Evolutionary conservation across 2,888 invertebrate genomes (phyloP), one percentile per base, ranked within the genome.

Genomic region (Eristalis arbustorum): DNA sequence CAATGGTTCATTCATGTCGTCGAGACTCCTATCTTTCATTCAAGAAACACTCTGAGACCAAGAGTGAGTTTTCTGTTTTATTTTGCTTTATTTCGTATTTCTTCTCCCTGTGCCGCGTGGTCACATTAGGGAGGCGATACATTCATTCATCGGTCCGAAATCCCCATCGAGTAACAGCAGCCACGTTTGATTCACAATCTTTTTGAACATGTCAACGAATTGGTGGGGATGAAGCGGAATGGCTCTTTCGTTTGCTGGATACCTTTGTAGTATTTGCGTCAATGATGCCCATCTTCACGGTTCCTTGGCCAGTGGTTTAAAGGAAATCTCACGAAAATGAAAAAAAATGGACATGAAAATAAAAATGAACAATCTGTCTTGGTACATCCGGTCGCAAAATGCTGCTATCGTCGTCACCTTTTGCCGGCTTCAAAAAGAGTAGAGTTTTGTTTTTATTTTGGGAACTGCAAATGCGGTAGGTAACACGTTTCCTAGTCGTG

Each of bases 351-450:
- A 42, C 18, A 49, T 31, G 3, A 69, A 68, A 66, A 57, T 14
- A 72, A 74, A 80, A 78, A 71, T 22, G 74, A 83, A 87, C 83
- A 91, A 91, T 91, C 92, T 91, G 92, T 92, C 92, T 91, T 91
- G 91, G 91, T 90, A 92, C 92, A 92, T 92, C 92, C 92, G 92
- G 92, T 92, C 91, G 92, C 91, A 91, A 91, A 78, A 83, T 75
- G 71, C 83, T 78, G 64, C 56, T 68, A 72, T 87, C 83, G 49
- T 62, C 37, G 62, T 69, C 78, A n/a, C 66, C 57, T 71, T 74
- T 56, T 75, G 78, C 25, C 71, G 78, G 78, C 83, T 71, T 79
- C 72, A 49, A 83, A 72, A 64, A 63, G 75, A 79, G 78, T 83
- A 79, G 72, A 75, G 78, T 83, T 83, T 83, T 83, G 75, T 75